A percentile compares a stretch with the other conserved stretches of the same genome.
Conservation (phyloP, 2,888 invertebrate species). For the Microdon myrmicae region DNA sequence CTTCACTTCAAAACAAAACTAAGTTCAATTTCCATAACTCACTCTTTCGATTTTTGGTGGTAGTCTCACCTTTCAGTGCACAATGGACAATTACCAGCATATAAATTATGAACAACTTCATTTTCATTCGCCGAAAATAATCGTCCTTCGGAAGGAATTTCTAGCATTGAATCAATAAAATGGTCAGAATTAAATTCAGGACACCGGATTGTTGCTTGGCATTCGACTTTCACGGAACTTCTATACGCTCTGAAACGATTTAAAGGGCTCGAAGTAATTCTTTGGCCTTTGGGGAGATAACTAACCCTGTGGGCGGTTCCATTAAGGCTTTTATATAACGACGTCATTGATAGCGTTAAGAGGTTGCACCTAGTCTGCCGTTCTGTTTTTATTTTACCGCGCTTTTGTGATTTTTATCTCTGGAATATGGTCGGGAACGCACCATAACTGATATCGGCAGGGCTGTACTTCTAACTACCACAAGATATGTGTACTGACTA, state of each 20-base stretch:
- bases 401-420: conserved; percentile 9
- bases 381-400: conserved; percentile 5
- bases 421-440: conserved; percentile 10
- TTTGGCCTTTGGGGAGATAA: conserved; percentile 29
- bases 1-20: not conserved
- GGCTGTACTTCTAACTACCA: too few species aligned
- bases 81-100: conserved; percentile 11
- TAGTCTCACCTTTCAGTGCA: conserved; percentile 23
- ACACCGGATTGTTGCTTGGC: too few species aligned
- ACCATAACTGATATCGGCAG: conserved; percentile 7
- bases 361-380: conserved; percentile 17
- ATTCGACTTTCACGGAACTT: too few species aligned
- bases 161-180: too few species aligned
- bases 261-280: conserved; percentile 21
- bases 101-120: conserved; percentile 23
- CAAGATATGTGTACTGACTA: too few species aligned
- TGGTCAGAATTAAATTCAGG: too few species aligned
- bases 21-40: not conserved
- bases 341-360: conserved; percentile 19
- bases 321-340: conserved; percentile 39
- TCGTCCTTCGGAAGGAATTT: too few species aligned
- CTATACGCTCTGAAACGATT: not conserved
- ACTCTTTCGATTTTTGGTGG: not conserved
- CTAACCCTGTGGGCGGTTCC: conserved; percentile 29
- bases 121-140: too few species aligned